Evolutionary conservation across 2,797 vertebrate genomes (phyloP), one percentile per base, ranked within the genome.

Genomic region (Alectoris magna): DNA sequence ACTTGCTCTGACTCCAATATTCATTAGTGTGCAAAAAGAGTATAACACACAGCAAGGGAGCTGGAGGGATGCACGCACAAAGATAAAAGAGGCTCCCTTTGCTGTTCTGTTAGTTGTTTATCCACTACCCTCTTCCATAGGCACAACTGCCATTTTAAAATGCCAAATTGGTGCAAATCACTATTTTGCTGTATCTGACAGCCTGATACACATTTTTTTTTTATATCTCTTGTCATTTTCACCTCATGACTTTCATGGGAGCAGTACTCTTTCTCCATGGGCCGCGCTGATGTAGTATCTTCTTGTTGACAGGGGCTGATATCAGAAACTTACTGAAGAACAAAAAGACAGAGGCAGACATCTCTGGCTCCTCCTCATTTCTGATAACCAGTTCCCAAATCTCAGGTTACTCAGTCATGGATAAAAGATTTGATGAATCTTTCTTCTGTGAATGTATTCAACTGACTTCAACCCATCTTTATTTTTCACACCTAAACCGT

Each of bases 11-110:
- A 91, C 89, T 91, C 78, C 70, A 49, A 60, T 85, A 64, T 77
- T 91, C 87, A 87, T 94, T 87, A 93, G 27, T 41, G 93, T 93
- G 83, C 72, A 46, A 89, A 91, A 85, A 44, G 72, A 77, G 59
- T 69, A 86, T 5, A 84, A 80, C 71, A 64, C 31, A 68, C 44
- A 85, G 75, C 76, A 70, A 94, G 70, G 16, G 60, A 92, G 83
- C 85, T 17, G 4, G 88, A 93, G 80, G 74, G 48, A 92, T 73
- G 70, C 80, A 69, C 31, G n/a, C 29, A 68, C 38, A 75, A 67
- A 92, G 67, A 85, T 72, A 75, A 89, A 89, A 89, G 53, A 62
- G 44, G 18, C 27, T 92, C 67, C 46, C 60, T 90, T 91, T 91
- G 68, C 68, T 76, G 19, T 66, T 66, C 24, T 75, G 31, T 78